These are phyloP conservation scores for Sarcophaga peregrina DNA, from an alignment of 1,140 invertebrate genomes.

Conservation along the genomic window DNA sequence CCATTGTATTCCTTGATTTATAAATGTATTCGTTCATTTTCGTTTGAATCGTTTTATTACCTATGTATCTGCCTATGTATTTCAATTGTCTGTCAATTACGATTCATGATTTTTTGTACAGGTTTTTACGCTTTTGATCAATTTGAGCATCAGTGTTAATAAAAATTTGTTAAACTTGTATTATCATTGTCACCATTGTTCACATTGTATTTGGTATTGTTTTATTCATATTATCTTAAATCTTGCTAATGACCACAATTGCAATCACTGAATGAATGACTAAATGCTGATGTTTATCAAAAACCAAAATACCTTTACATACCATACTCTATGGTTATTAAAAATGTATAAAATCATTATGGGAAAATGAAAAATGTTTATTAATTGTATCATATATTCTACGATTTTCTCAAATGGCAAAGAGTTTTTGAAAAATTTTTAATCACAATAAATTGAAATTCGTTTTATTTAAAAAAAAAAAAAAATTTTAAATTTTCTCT, in stretches of 20 bases:
- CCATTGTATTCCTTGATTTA: no score
- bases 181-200: background rate
- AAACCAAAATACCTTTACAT: background rate
- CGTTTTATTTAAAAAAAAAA: no score
- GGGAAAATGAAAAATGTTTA: background rate
- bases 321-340: background rate
- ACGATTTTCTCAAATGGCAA: background rate
- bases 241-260: background rate
- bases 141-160: constrained; percentile 17
- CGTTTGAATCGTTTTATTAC: no score
- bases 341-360: background rate
- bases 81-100: constrained; percentile 8
- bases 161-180: background rate
- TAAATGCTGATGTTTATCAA: background rate
- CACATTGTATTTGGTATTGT: background rate
- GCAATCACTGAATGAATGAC: background rate
- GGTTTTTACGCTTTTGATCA: background rate
- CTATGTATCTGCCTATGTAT: constrained; percentile 2
- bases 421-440: no score
- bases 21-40: no score
- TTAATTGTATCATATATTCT: background rate
- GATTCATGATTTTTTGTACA: background rate
- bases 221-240: background rate
- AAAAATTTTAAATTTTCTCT: no score
- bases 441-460: no score